Percentiles rank a stretch among this genome's conserved stretches.
phyloP scores from a whole-genome alignment of 1,140 invertebrate species.

The Drosophila pallidifrons region DNA sequence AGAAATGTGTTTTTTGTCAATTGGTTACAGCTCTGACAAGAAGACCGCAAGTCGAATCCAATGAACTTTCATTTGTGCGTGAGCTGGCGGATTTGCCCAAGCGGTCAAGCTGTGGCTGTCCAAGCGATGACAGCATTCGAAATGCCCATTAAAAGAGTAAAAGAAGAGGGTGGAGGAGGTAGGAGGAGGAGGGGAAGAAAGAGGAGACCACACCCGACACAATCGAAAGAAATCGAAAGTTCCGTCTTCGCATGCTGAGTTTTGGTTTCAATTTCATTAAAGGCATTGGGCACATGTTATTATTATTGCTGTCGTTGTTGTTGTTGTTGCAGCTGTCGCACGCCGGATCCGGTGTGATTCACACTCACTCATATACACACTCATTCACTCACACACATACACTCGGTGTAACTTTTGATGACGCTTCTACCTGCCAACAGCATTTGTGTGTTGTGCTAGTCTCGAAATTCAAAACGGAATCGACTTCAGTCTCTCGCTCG shows the following conservation, averaged over 20 bases:
- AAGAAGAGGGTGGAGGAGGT: no score
- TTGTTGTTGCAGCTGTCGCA: conserved; percentile 25
- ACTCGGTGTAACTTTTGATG: conserved; percentile 28
- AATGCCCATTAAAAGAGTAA: not conserved
- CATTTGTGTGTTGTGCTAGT: conserved; percentile 36
- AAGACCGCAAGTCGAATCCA: conserved; percentile 41
- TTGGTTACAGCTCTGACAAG: conserved; percentile 26
- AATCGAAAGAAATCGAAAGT: conserved; percentile 81
- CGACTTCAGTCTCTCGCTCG: conserved; percentile 8
- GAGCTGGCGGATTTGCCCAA: conserved; percentile 41
- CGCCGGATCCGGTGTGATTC: conserved; percentile 70
- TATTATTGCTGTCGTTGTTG: conserved; percentile 8
- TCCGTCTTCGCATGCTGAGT: conserved; percentile 44
- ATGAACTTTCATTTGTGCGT: conserved; percentile 72
- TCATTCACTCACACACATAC: not conserved
- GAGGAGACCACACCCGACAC: conserved; percentile 46
- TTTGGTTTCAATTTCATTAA: conserved; percentile 73
- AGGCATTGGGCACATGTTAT: conserved; percentile 48
- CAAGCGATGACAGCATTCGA: conserved; percentile 69
- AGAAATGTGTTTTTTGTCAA: conserved; percentile 47
- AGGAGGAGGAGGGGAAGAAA: not conserved
- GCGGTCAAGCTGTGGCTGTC: conserved; percentile 21
- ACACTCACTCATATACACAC: conserved; percentile 31
- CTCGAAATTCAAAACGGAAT: conserved; percentile 45
- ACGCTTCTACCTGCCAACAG: conserved; percentile 34